Evolutionary conservation across 2,888 invertebrate genomes (phyloP).

Genomic region (Troides oblongomaculatus): DNA sequence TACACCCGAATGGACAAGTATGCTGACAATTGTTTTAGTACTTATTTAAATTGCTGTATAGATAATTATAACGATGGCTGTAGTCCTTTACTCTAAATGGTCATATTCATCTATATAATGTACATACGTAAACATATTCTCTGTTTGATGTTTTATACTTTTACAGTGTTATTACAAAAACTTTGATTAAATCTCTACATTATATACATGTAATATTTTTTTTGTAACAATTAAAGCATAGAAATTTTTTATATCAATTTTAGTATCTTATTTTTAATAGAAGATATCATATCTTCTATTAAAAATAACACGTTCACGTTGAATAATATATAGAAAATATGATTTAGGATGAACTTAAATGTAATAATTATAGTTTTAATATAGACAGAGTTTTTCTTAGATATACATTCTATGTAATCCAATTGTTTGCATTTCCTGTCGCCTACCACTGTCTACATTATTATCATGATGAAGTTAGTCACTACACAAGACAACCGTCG

Average conservation of each 20-base stretch:
- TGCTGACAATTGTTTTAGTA: slow-evolving; percentile 21
- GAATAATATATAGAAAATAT: neutral
- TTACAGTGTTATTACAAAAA: neutral
- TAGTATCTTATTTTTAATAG: neutral
- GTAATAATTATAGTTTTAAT: neutral
- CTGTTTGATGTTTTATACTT: neutral
- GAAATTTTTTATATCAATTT: neutral
- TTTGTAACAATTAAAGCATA: neutral
- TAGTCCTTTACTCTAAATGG: slow-evolving; percentile 20
- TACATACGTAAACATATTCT: neutral
- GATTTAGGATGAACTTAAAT: neutral
- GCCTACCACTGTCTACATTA: slow-evolving; percentile 16
- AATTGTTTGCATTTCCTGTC: slow-evolving; percentile 27
- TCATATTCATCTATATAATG: slow-evolving; percentile 9
- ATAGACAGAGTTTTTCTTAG: neutral
- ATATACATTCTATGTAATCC: neutral
- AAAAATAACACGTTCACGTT: too few relatives aligned
- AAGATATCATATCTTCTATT: too few relatives aligned
- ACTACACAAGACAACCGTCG: neutral
- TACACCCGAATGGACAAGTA: slow-evolving; percentile 32
- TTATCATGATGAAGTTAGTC: slow-evolving; percentile 3
- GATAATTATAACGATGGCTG: slow-evolving; percentile 10
- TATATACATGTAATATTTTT: neutral
- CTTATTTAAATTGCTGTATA: slow-evolving; percentile 25
- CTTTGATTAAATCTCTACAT: neutral